Base-by-base conservation (phyloP, 92 coral and sea anemone species). In the Paramuricea clavata region DNA sequence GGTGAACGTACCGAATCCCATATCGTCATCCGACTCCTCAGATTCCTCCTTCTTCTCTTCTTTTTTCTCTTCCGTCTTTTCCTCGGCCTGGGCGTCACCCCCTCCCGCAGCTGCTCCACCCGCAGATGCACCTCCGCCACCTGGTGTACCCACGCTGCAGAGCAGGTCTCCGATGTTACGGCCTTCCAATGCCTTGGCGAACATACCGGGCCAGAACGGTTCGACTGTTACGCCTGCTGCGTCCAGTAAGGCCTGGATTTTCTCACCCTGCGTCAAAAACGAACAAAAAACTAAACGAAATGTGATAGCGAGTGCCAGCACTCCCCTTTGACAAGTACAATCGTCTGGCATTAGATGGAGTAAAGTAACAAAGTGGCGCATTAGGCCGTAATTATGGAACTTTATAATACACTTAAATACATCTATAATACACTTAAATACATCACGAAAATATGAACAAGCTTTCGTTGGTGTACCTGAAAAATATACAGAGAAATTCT, bases 181-280 rank as follows among this genome's bases (percentile, higher is more conserved):
- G 49, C 99, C 99, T 50, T 96, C 94, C 5, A 96, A 91, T 23
- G 99, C 99, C 78, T 96, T 96, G 50, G 99, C 99, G 81, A 96
- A 96, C 74, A 96, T 88, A 60, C 99, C 97, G 31, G 99, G 99
- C 99, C 99, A 96, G 94, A 96, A 96, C 0, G 99, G 95, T 39
- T 96, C 99, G 3, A 96, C 97, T 4, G 90, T 92, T 34, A 96
- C 97, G 0, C 93, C 91, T 69, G 99, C 99, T 43, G 99, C 99
- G 42, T 94, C 89, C 90, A 96, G 59, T 26, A 96, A 93, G 65
- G 91, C 87, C 77, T 86, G 88, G 81, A 96, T 94, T 71, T 94
- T 94, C 6, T 96, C 99, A 64, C 98, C 99, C 99, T 96, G 86
- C 41, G 11, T 68, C 42, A 22, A 28, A 16, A 59, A 22, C n/a